Base-by-base conservation (phyloP, 2,888 invertebrate genomes). In the Nasonia oneida region DNA sequence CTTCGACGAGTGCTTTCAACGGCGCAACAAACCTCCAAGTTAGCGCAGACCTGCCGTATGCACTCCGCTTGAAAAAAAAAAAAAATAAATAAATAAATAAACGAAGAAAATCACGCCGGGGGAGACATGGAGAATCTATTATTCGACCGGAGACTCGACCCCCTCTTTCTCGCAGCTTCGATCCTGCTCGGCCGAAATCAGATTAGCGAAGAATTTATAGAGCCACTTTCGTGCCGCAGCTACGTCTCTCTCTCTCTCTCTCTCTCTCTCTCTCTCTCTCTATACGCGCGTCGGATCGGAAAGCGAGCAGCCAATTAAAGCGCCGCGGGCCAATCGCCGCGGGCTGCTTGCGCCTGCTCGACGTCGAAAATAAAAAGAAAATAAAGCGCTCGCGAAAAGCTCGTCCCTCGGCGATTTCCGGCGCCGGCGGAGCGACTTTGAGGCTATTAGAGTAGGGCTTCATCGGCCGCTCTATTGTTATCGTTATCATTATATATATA, bases 161-260 rank as follows among this genome's bases (percentile, higher is more conserved):
- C 29, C n/a, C 42, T 29, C 15, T 18, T 73, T 10, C 18, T 15
- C 80, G 39, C 8, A 39, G 39, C 57, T 37, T 37, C 79, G 15
- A 18, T 42, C 2, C 3, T 23, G n/a, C 8, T 67, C 39, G 82
- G 74, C 70, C 87, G 89, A 90, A 91, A 91, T 91, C 90, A 91
- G 91, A 91, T 91, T 91, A 91, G 88, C 85, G 75, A 67, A 87
- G 89, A 91, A 91, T 91, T 91, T 91, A 91, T 91, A 89, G 91
- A 89, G 91, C 89, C 90, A 90, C 90, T 90, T 88, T 89, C 64
- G 78, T n/a, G 18, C 15, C 37, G 47, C 74, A 4, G 74, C 50
- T 29, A 29, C 29, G 29, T 29, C 29, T 29, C 29, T 29, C 29
- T 29, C 29, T 29, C 29, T 29, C 29, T 29, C 29, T 29, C 29